A percentile compares a stretch with the other conserved stretches of the same genome.
Conservation (phyloP, 2,888 invertebrate genomes). For the Drosophila mercatorum region DNA sequence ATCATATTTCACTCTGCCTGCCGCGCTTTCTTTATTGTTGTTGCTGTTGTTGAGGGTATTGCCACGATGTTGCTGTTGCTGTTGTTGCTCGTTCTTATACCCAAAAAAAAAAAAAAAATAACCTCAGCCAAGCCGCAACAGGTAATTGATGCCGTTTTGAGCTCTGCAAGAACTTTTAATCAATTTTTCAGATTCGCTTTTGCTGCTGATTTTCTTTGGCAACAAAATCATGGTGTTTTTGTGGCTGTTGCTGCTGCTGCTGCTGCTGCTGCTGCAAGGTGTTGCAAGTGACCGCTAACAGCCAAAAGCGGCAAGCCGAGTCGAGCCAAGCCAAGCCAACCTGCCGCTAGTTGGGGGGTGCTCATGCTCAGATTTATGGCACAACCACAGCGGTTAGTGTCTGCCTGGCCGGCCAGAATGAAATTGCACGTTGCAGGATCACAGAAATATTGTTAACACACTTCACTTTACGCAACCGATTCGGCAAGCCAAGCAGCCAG, state of each 20-base stretch:
- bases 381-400: conserved; percentile 17
- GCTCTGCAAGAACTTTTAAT: conserved; percentile 71
- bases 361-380: conserved; percentile 30
- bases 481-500: background rate
- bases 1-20: conserved; percentile 68
- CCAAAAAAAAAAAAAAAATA: background rate
- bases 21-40: conserved; percentile 20
- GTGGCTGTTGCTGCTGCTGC: conserved; percentile 20
- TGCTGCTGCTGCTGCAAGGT: conserved; percentile 24
- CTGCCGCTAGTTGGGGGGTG: conserved; percentile 28
- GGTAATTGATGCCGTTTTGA: conserved; percentile 71
- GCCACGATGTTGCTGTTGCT: conserved; percentile 8
- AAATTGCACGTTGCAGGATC: conserved; percentile 25
- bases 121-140: conserved; percentile 58
- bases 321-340: conserved; percentile 15
- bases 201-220: conserved; percentile 26
- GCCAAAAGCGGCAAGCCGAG: conserved; percentile 50
- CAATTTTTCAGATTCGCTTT: conserved; percentile 67
- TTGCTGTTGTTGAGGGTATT: conserved; percentile 13
- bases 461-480: conserved; percentile 20
- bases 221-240: conserved; percentile 31
- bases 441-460: conserved; percentile 24
- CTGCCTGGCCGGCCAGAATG: conserved; percentile 18
- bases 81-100: background rate
- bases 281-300: conserved; percentile 57